Percentiles rank a stretch among this genome's conserved stretches.
Evolutionary conservation across 2,888 invertebrate genomes (phyloP).

Genomic region (Zonitis immaculata): DNA sequence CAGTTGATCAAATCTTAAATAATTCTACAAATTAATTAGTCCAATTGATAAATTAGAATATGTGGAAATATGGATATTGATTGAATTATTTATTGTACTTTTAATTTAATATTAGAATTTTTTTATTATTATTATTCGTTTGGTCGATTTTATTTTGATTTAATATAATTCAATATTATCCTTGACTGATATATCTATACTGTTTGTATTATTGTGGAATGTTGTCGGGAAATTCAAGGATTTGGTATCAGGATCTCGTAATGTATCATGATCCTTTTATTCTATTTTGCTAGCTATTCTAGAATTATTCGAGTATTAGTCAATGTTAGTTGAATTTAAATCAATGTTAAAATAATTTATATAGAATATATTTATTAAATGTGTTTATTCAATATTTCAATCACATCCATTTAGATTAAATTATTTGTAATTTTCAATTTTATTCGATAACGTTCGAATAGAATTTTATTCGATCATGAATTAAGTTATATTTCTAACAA

Average conservation of each 20-base stretch:
- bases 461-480: neutral
- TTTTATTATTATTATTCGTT: no score
- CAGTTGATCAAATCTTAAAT: neutral
- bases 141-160: neutral
- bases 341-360: neutral
- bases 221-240: neutral
- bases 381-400: constrained; percentile 15
- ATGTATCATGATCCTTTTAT: neutral
- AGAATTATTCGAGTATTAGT: neutral
- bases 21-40: neutral
- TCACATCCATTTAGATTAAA: neutral
- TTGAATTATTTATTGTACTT: neutral
- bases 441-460: neutral
- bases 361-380: constrained; percentile 2
- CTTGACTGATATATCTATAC: neutral
- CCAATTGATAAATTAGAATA: neutral
- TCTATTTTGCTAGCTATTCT: neutral
- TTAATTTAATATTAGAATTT: no score
- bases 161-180: neutral
- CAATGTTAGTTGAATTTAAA: neutral
- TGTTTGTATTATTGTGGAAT: neutral
- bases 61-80: neutral
- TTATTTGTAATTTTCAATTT: no score
- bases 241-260: neutral
- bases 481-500: neutral